Conservation (phyloP, 2,797 vertebrate genomes). For the Gallirallus australis region DNA sequence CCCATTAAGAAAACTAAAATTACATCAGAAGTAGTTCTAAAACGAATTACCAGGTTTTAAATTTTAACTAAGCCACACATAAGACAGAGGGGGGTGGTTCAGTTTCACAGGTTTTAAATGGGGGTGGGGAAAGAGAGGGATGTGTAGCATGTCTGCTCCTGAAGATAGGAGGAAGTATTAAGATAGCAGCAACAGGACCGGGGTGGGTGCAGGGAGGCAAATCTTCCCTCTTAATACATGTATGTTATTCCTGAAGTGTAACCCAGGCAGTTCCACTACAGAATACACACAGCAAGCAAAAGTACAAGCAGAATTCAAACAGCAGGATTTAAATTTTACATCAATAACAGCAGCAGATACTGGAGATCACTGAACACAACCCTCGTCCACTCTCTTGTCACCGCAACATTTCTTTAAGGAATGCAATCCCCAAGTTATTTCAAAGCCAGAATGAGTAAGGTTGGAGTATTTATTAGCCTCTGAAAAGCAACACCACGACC, state of each 20-base stretch:
- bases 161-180: not conserved
- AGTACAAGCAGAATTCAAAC: not conserved
- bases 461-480: not conserved
- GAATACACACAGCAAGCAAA: not conserved
- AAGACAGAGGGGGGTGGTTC: not conserved
- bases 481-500: not conserved
- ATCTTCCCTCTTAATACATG: not conserved
- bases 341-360: not conserved
- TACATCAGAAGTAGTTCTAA: not conserved
- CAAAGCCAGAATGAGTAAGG: not conserved
- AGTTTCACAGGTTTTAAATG: not conserved
- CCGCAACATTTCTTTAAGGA: not conserved
- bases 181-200: not conserved
- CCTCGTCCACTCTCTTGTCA: not conserved
- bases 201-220: too few species aligned
- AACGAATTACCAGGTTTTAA: not conserved
- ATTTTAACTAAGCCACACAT: not conserved
- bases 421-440: not conserved
- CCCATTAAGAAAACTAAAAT: not conserved
- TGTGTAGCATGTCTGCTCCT: not conserved
- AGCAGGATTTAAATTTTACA: not conserved
- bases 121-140: too few species aligned
- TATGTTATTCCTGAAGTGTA: not conserved
- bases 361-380: not conserved
- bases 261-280: not conserved